phyloP scores from a whole-genome alignment of 1,140 invertebrate species.

The Hyles euphorbiae region DNA sequence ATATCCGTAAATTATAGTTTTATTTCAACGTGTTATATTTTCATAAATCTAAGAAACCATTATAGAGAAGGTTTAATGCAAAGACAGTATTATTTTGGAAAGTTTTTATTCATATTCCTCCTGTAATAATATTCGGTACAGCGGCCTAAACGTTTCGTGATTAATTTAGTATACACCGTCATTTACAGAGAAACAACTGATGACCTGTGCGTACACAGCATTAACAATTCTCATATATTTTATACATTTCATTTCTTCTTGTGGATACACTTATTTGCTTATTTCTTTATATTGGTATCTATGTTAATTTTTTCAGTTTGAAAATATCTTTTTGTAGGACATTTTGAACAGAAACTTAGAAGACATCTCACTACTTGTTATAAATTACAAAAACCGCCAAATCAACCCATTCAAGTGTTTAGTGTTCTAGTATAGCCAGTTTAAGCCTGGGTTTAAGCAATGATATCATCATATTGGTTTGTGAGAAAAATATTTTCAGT shows the following conservation, averaged over 20 bases:
- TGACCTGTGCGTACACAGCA: constrained; percentile 1
- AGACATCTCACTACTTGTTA: neutral
- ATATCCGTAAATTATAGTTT: too few relatives aligned
- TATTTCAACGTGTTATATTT: too few relatives aligned
- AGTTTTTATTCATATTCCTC: constrained; percentile 55
- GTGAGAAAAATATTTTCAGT: too few relatives aligned
- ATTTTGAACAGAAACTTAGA: neutral
- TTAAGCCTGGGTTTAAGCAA: too few relatives aligned
- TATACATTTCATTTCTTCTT: neutral
- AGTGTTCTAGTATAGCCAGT: too few relatives aligned
- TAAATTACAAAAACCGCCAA: neutral
- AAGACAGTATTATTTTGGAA: constrained; percentile 30
- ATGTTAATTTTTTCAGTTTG: neutral
- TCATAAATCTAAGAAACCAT: too few relatives aligned
- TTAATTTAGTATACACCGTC: constrained; percentile 55
- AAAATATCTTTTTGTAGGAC: neutral
- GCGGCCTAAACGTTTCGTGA: constrained; percentile 56
- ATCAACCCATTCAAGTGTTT: too few relatives aligned
- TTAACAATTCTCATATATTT: neutral
- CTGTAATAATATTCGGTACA: constrained; percentile 60
- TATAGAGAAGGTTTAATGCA: too few relatives aligned
- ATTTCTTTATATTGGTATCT: too few relatives aligned
- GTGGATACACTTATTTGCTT: neutral
- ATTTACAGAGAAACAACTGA: constrained; percentile 13
- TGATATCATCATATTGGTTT: too few relatives aligned